phyloP scores from a whole-genome alignment of 2,888 invertebrate species.

The Brenthis daphne region DNA sequence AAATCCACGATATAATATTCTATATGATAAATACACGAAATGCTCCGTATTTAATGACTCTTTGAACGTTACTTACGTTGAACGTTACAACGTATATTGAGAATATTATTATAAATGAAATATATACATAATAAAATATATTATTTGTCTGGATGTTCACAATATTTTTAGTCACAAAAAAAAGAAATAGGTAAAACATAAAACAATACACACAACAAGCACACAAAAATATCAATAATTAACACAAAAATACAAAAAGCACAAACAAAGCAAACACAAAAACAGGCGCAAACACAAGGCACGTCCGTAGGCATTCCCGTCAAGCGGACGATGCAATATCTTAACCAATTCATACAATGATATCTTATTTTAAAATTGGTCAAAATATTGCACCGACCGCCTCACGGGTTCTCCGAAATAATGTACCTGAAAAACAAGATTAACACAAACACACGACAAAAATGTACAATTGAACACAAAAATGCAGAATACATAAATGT shows the following conservation, averaged over 20 bases:
- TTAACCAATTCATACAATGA: conserved; percentile 75
- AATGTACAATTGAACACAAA: neutral
- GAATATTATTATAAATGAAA: neutral
- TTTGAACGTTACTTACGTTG: neutral
- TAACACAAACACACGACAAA: neutral
- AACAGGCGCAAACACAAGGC: conserved; percentile 36
- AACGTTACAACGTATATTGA: neutral
- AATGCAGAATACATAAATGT: neutral
- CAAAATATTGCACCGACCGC: conserved; percentile 80
- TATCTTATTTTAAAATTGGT: conserved; percentile 72
- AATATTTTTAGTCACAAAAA: conserved; percentile 4
- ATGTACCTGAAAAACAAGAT: conserved; percentile 30
- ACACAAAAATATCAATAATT: neutral
- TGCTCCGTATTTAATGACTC: too few relatives aligned
- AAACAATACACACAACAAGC: conserved; percentile 23
- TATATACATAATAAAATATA: conserved; percentile 9
- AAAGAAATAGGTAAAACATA: neutral
- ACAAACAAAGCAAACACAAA: conserved; percentile 36
- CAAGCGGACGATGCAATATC: conserved; percentile 81
- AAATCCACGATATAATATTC: too few relatives aligned
- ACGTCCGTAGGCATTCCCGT: conserved; percentile 57
- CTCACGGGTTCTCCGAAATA: conserved; percentile 54
- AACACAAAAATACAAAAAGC: conserved; percentile 29
- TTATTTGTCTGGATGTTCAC: conserved; percentile 14
- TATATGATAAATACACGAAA: too few relatives aligned